These are phyloP conservation scores for Cyclopterus lumpus DNA, from an alignment of 2,797 vertebrate species.

Conservation along the genomic window DNA sequence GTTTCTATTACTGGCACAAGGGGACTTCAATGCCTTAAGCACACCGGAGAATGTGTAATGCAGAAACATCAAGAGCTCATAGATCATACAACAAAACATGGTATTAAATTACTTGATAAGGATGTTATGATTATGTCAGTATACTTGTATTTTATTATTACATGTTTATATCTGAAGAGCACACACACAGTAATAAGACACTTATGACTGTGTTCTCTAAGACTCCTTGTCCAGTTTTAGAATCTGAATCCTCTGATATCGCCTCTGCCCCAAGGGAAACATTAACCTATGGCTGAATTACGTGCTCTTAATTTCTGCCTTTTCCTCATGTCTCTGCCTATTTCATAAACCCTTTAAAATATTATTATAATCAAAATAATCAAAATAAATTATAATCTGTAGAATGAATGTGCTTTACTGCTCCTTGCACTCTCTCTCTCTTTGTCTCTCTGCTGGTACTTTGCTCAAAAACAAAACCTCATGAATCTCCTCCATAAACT, in stretches of 20 bases:
- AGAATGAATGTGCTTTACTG: constrained; percentile 18
- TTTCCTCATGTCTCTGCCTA: constrained; percentile 17
- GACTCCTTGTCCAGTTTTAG: background rate
- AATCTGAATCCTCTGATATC: constrained; percentile 27
- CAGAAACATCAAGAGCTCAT: background rate
- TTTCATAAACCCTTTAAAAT: constrained; percentile 47
- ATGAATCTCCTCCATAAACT: constrained; percentile 54
- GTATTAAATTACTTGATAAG: background rate
- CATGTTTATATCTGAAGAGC: background rate
- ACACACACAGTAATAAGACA: background rate
- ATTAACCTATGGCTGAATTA: constrained; percentile 61
- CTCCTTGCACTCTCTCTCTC: constrained; percentile 4
- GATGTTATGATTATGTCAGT: background rate
- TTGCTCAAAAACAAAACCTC: constrained; percentile 26
- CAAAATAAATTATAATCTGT: too few species aligned
- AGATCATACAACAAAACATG: background rate
- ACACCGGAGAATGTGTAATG: background rate
- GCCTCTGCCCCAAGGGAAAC: constrained; percentile 18
- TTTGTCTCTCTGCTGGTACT: background rate
- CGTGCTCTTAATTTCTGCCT: constrained; percentile 42
- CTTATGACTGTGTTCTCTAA: background rate
- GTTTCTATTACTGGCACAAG: background rate
- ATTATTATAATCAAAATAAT: too few species aligned
- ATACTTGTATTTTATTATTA: background rate
- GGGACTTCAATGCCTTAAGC: background rate